phyloP scores from a whole-genome alignment of 2,888 invertebrate genomes.

The Lepidocyrtinus sp. region DNA sequence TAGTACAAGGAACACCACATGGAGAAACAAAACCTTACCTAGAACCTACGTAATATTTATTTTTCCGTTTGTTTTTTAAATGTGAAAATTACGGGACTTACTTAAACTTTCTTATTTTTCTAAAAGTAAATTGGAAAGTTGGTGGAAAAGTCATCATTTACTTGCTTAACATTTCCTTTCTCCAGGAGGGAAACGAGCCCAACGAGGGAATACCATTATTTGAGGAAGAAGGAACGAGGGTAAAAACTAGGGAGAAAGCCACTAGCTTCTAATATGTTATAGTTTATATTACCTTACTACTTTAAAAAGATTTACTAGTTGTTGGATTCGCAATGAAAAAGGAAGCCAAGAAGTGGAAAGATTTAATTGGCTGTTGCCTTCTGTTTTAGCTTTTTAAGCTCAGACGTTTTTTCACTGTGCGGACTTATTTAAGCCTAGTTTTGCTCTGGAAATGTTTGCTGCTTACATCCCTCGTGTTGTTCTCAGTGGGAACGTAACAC shows the following conservation, averaged over 20 bases:
- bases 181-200: neutral
- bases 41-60: neutral
- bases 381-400: conserved; percentile 54
- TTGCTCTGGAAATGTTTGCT: neutral
- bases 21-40: conserved; percentile 7
- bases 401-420: conserved; percentile 46
- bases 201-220: neutral
- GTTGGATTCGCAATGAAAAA: conserved; percentile 10
- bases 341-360: conserved; percentile 62
- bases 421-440: conserved; percentile 51
- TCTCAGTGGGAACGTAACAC: conserved; percentile 20
- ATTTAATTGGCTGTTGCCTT: conserved; percentile 62
- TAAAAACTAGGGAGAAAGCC: neutral
- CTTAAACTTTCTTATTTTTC: neutral
- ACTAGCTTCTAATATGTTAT: too few relatives aligned
- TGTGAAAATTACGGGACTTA: neutral
- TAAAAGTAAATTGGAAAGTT: conserved; percentile 4
- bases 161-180: neutral
- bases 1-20: neutral
- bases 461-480: neutral
- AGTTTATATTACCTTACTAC: neutral
- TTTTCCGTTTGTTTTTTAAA: conserved; percentile 8
- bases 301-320: neutral
- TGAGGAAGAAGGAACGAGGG: neutral
- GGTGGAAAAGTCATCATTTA: neutral